Evolutionary conservation across 2,113 vertebrate species (phyloP), one percentile per base, ranked within the genome.

Genomic region (Chlorocebus sabaeus): DNA sequence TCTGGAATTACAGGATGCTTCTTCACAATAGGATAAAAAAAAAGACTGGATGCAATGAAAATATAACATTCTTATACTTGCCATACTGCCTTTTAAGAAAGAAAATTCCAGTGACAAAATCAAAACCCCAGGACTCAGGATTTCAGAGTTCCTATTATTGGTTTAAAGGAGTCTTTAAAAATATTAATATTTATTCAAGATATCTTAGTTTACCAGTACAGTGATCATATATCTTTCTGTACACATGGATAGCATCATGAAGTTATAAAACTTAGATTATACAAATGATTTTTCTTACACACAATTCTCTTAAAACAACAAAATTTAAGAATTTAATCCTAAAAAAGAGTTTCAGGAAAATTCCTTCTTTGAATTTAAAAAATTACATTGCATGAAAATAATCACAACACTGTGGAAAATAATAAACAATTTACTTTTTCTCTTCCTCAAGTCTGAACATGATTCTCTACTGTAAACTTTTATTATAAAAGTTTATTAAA

Each of bases 251-350:
- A 40, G 6, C 4, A 70, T 52, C 8, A 48, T 3, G 2, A 72
- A 35, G 32, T 90, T 52, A n/a, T 52, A 8, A 52, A 92, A 70
- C 48, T 45, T 72, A 80, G 23, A 78, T 52, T 59, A 78, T 13
- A 8, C 70, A 73, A 72, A 52, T 61, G 27, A 20, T 93, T 92
- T 81, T 27, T 80, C 9, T 84, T 57, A n/a, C 0, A 16, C 6
- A 75, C 30, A 45, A 45, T 76, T 30, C 40, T 30, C 14, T 76
- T 78, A 93, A 91, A 68, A 38, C 12, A 92, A 70, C 22, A 87
- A 75, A 90, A 87, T 25, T 38, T 78, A 9, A 72, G 87, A 90
- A 84, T 85, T 87, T 72, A 95, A 91, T 81, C 16, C 48, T 92
- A 76, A 50, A 38, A 79, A 20, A 84, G 30, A 70, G 11, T 72